A percentile compares a stretch with the other conserved stretches of the same genome.
These are phyloP conservation scores for Picathartes gymnocephalus DNA, from an alignment of 2,113 vertebrate genomes.

Conservation along the genomic window DNA sequence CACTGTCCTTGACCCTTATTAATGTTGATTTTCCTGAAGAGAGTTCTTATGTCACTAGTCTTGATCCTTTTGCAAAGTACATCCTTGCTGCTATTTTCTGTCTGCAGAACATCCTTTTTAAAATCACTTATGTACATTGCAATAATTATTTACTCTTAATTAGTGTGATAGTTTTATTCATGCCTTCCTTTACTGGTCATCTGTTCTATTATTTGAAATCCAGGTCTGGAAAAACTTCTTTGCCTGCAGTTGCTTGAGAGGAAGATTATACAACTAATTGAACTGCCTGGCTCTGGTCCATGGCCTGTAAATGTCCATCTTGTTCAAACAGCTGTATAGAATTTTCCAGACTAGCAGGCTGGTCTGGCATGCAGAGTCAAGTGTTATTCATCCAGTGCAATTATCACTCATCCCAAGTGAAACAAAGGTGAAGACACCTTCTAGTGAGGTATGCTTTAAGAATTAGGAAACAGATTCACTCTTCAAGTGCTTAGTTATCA, in stretches of 20 bases:
- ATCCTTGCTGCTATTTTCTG: neutral
- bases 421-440: neutral
- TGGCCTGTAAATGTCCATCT: neutral
- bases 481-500: neutral
- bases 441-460: neutral
- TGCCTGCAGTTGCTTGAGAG: neutral
- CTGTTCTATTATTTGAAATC: neutral
- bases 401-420: neutral
- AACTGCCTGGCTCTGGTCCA: neutral
- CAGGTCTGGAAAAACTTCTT: neutral
- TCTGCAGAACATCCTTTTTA: neutral
- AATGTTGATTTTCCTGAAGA: neutral
- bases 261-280: neutral
- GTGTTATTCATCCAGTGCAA: neutral
- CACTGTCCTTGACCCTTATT: neutral
- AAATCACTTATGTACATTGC: neutral
- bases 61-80: neutral
- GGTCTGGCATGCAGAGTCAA: neutral
- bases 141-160: slow-evolving; percentile 1
- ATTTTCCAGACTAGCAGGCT: slow-evolving; percentile 2
- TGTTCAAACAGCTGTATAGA: neutral
- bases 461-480: neutral
- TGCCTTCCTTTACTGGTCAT: neutral
- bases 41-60: neutral
- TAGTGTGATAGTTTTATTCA: neutral